phyloP scores from a whole-genome alignment of 2,113 vertebrate genomes.

The Leptodactylus fuscus region DNA sequence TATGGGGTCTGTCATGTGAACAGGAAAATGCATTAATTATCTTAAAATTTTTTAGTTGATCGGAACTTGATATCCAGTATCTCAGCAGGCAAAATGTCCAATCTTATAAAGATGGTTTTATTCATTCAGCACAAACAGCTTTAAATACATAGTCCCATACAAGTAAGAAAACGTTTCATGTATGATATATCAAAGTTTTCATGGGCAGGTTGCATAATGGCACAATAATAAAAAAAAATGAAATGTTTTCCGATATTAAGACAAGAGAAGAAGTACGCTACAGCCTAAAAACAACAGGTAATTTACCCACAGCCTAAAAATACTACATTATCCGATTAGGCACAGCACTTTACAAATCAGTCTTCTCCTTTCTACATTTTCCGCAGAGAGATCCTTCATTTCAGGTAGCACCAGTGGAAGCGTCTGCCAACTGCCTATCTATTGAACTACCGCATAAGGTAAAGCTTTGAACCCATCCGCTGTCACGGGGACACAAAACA shows the following conservation, averaged over 20 bases:
- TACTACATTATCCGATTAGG: constrained; percentile 77
- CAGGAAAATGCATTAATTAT: too few relatives aligned
- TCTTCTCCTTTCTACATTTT: constrained; percentile 30
- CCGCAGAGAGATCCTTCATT: constrained; percentile 76
- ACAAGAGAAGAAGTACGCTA: constrained; percentile 74
- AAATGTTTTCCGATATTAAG: constrained; percentile 74
- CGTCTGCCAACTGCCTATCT: constrained; percentile 75
- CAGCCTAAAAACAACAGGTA: constrained; percentile 76
- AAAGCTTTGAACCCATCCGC: constrained; percentile 75
- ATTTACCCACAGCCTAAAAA: constrained; percentile 76
- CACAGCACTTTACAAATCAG: constrained; percentile 70
- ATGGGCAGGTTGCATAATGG: constrained; percentile 75
- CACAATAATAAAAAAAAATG: constrained; percentile 78
- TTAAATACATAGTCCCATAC: constrained; percentile 83
- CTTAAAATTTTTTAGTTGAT: too few relatives aligned
- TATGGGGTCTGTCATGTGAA: too few relatives aligned
- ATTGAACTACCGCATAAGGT: constrained; percentile 75
- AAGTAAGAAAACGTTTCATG: constrained; percentile 79
- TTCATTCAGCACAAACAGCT: constrained; percentile 81
- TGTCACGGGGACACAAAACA: neutral
- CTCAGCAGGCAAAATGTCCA: constrained; percentile 58
- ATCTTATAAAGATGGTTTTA: constrained; percentile 80
- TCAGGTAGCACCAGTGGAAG: constrained; percentile 87
- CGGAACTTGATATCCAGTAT: neutral
- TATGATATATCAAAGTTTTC: constrained; percentile 80